phyloP scores from a whole-genome alignment of 2,888 invertebrate genomes.

The Oscheius sp. region DNA sequence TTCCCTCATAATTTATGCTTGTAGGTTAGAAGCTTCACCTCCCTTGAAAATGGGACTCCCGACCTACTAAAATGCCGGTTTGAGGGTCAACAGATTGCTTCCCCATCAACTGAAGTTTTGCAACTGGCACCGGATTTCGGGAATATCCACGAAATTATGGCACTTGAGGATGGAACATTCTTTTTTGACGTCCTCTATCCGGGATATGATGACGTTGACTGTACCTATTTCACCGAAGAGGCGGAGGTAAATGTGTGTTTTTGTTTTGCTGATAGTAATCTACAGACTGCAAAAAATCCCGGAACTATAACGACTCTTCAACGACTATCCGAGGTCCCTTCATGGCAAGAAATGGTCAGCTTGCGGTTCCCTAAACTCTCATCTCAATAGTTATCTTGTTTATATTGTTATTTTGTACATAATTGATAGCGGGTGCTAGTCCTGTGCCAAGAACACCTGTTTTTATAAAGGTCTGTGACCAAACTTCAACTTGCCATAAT shows the following conservation, averaged over 20 bases:
- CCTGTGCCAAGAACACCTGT: not conserved
- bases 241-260: not conserved
- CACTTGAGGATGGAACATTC: slow-evolving; percentile 37
- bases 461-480: not conserved
- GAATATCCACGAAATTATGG: slow-evolving; percentile 33
- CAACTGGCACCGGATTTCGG: slow-evolving; percentile 10
- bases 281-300: not conserved
- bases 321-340: not conserved
- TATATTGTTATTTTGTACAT: not conserved
- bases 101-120: not conserved
- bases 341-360: slow-evolving; percentile 11
- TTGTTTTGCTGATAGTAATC: not conserved
- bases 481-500: not conserved
- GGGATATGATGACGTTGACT: slow-evolving; percentile 30
- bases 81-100: slow-evolving; percentile 11
- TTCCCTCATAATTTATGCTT: not conserved
- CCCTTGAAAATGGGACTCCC: not conserved
- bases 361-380: slow-evolving; percentile 11
- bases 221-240: slow-evolving; percentile 26
- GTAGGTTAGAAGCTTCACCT: slow-evolving; percentile 21
- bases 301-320: not conserved
- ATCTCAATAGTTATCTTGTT: not conserved
- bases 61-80: slow-evolving; percentile 2
- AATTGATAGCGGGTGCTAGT: not conserved
- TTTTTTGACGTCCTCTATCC: slow-evolving; percentile 38